These are phyloP conservation scores for Hippocampus kuda DNA, from an alignment of 2,797 vertebrate species.

Conservation along the genomic window DNA sequence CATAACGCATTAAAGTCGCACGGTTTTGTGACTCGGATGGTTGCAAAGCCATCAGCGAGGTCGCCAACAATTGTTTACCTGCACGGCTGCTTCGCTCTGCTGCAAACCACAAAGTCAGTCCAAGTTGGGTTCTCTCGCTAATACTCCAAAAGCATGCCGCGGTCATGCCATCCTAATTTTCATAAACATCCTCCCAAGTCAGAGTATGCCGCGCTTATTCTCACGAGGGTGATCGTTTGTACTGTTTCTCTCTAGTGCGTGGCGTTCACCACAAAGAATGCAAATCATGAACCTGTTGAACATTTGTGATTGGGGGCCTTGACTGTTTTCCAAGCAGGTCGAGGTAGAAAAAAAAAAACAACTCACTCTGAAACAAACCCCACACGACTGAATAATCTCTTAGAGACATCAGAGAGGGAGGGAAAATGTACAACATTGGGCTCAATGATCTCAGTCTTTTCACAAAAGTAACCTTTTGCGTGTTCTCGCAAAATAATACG, in stretches of 20 bases:
- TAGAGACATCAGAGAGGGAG: too few species aligned
- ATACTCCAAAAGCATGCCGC: conserved; percentile 22
- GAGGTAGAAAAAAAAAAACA: too few species aligned
- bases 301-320: background rate
- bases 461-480: too few species aligned
- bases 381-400: too few species aligned
- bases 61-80: conserved; percentile 23
- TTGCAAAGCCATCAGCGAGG: background rate
- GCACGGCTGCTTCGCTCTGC: conserved; percentile 7
- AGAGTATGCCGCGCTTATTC: conserved; percentile 31
- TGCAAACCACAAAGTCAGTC: conserved; percentile 10
- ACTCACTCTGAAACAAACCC: too few species aligned
- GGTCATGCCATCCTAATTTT: conserved; percentile 34
- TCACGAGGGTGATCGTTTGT: too few species aligned
- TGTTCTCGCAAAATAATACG: too few species aligned
- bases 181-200: conserved; percentile 35
- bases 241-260: too few species aligned
- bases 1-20: conserved; percentile 14
- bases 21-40: conserved; percentile 1
- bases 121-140: conserved; percentile 8
- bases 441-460: background rate
- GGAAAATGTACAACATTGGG: background rate
- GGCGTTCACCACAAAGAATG: too few species aligned
- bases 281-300: background rate
- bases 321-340: background rate